Base-by-base conservation (phyloP, 2,888 invertebrate species). In the Ornithoptera priamus region DNA sequence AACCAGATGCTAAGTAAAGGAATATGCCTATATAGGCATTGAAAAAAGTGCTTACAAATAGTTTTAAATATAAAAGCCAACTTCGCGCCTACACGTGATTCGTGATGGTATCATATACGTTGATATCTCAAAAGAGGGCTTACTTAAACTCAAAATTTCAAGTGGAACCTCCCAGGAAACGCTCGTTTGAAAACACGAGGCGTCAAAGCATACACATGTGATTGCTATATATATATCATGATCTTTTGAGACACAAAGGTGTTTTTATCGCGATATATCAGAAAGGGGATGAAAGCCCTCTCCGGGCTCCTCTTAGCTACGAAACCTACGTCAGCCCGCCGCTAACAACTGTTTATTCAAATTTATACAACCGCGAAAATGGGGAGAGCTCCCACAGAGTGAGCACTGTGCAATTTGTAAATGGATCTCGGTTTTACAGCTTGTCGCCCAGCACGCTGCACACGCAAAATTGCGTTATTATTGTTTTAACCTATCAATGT, bases 391-490 rank as follows among this genome's bases (percentile, higher is more conserved):
- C 81, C 84, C 83, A 86, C 84, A 84, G 84, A 83, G 80, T 81
- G 78, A 77, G 76, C 78, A 74, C 79, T 80, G 80, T 81, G 85
- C 87, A 90, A 90, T 90, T 90, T 90, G 84, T 86, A 88, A 88
- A 89, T 89, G 88, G 89, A 85, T 81, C 82, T 85, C 77, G 80
- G 80, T 78, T 81, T 77, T 74, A 73, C 73, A 74, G 74, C 70
- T 71, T 73, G 69, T 72, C 75, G 69, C 76, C 76, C 76, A 71
- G 73, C 59, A 22, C 20, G 24, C 18, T n/a, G 56, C 5, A 39
- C 18, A 20, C 39, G 39, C 7, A 39, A 64, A 68, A 60, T 36
- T 46, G 36, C 39, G 24, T 12, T 36, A 30, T 60, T 39, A n/a
- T 60, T 60, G 60, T 42, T 61, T 39, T 53, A 53, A 18, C 15